These are phyloP conservation scores for Adoxophyes honmai DNA, from an alignment of 1,140 invertebrate species.

Conservation along the genomic window DNA sequence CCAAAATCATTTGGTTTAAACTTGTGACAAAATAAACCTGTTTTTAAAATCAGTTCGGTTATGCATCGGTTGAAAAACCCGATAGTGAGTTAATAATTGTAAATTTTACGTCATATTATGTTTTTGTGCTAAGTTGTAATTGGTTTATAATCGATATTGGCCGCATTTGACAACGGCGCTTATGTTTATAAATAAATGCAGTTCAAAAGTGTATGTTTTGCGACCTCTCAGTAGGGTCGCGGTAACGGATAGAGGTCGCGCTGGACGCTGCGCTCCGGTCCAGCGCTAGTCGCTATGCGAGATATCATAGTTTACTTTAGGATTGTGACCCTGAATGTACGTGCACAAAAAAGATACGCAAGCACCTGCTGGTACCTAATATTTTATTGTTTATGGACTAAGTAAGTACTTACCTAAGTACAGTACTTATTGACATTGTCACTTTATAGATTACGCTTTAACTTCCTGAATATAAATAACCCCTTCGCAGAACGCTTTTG, in stretches of 20 bases:
- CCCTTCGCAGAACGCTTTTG: too few relatives aligned
- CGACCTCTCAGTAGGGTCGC: background rate
- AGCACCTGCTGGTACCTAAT: too few relatives aligned
- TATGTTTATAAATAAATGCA: background rate
- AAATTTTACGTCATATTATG: background rate
- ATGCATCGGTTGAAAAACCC: conserved; percentile 2
- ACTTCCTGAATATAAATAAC: too few relatives aligned
- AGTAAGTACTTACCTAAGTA: too few relatives aligned
- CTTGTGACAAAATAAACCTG: background rate
- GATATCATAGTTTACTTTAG: conserved; percentile 8
- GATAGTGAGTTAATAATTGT: conserved; percentile 2
- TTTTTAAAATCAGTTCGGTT: background rate
- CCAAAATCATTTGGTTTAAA: background rate
- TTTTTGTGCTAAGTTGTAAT: background rate
- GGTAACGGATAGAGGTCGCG: background rate
- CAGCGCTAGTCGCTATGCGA: background rate
- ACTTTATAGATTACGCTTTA: too few relatives aligned
- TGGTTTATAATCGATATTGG: background rate
- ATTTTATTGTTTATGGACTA: too few relatives aligned
- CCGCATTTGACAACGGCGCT: background rate
- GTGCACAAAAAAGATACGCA: background rate
- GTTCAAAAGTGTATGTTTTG: background rate
- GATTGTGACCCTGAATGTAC: background rate
- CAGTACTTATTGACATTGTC: too few relatives aligned
- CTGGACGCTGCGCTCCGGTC: background rate